Evolutionary conservation across 1,140 invertebrate species (phyloP).

Genomic region (Homarus americanus): DNA sequence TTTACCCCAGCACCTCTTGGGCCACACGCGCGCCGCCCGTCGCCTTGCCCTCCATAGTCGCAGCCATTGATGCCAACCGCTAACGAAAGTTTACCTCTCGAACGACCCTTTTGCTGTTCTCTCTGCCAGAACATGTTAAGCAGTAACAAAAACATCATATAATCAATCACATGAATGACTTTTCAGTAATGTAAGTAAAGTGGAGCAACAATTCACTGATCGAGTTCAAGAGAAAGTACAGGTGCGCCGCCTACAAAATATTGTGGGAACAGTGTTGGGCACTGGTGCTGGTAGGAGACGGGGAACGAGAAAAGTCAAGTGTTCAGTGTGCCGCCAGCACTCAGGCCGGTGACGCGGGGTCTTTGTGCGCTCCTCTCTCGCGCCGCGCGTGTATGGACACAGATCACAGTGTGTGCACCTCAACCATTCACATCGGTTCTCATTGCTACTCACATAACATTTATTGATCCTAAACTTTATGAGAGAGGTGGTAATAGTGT

Average conservation of each 20-base stretch:
- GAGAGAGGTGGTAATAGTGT: not conserved
- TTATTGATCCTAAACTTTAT: not conserved
- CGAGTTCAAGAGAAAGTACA: not conserved
- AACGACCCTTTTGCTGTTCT: not conserved
- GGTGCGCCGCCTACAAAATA: not conserved
- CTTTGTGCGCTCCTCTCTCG: slow-evolving; percentile 26
- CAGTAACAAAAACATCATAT: not conserved
- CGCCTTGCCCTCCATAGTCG: slow-evolving; percentile 44
- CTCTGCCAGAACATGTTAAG: not conserved
- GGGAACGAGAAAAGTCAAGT: slow-evolving; percentile 20
- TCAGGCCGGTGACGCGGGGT: not conserved
- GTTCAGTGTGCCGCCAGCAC: slow-evolving; percentile 54
- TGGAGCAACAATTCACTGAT: not conserved
- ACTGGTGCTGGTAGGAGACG: not conserved
- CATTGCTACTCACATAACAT: not conserved
- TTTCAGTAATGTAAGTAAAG: not conserved
- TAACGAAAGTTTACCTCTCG: not conserved
- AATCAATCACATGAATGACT: not conserved
- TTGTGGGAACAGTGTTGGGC: slow-evolving; percentile 20
- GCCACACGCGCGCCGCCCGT: slow-evolving; percentile 41
- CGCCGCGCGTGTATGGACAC: slow-evolving; percentile 25
- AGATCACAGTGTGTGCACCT: not conserved
- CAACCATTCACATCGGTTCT: not conserved
- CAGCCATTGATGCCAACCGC: slow-evolving; percentile 35
- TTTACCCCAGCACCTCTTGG: slow-evolving; percentile 17